Evolutionary conservation across 2,888 invertebrate species (phyloP), one percentile per base, ranked within the genome.

Genomic region (Hipparchia semele): DNA sequence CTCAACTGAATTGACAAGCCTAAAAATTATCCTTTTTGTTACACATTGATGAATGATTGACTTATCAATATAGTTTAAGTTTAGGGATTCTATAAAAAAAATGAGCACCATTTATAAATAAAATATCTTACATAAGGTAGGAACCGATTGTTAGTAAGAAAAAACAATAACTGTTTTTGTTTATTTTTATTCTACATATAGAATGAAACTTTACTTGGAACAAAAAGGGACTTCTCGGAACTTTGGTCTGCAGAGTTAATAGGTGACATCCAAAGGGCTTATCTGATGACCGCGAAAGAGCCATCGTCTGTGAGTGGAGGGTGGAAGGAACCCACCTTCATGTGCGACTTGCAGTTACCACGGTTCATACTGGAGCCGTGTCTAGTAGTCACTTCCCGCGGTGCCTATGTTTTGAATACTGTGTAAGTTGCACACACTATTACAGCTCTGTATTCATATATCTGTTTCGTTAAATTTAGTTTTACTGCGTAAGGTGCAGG

Each of bases 331-430:
- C 94, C 94, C 0, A 92, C 92, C 0, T 94, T 94, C 64, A 83
- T 94, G 83, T 91, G 91, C 72, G 92, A 94, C 67, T 76, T 94
- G 68, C 90, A 92, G 70, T 78, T 94, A 68, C 94, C 94, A 1
- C 81, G 94, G 49, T 93, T 94, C 71, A 82, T 81, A 9, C 77
- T 94, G 6, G 94, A 94, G 74, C 87, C 92, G 0, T 95, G 95
- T 79, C 85, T 95, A 0, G 83, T 96, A 7, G 87, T 96, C 23
- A 95, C 95, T 3, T 91, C 90, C 49, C 86, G 89, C 68, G 94
- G 94, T 13, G 94, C 95, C 49, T 96, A 95, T 80, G 89, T 95
- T 69, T 83, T 95, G 67, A 92, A 89, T 72, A 94, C 94, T 72
- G 89, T 92, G 94, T 94, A 82, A 91, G 93, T 87, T 45, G 0